A percentile compares a stretch with the other conserved stretches of the same genome.
phyloP scores from a whole-genome alignment of 2,113 vertebrate species.

The Deroptyus accipitrinus region DNA sequence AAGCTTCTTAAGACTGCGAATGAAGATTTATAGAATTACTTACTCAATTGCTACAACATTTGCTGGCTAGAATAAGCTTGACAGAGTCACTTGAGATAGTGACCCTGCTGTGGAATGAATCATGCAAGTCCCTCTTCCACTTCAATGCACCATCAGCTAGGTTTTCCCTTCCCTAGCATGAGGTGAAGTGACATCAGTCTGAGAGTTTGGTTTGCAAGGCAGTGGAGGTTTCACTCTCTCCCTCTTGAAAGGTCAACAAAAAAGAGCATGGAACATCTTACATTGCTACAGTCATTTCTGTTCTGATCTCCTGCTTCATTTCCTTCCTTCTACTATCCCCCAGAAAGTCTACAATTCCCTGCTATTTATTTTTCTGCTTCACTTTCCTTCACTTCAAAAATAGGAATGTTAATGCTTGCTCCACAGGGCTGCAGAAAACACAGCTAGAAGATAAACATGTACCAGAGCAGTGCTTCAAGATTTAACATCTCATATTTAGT shows the following conservation, averaged over 20 bases:
- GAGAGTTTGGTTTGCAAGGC: neutral
- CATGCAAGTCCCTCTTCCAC: neutral
- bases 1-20: neutral
- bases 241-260: neutral
- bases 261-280: neutral
- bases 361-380: neutral
- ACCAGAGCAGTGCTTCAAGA: neutral
- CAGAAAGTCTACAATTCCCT: neutral
- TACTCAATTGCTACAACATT: neutral
- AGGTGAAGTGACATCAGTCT: neutral
- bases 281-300: neutral
- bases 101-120: neutral
- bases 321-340: neutral
- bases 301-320: neutral
- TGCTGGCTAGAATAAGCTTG: neutral
- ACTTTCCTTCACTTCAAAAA: neutral
- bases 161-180: neutral
- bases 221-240: neutral
- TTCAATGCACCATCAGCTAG: neutral
- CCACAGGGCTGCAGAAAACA: neutral
- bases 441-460: neutral
- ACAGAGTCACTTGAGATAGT: neutral
- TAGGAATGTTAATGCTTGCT: neutral
- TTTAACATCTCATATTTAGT: neutral
- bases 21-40: neutral